Percentiles rank a stretch among this genome's conserved stretches.
Conservation (phyloP, 2,113 vertebrate species). For the Tichodroma muraria region DNA sequence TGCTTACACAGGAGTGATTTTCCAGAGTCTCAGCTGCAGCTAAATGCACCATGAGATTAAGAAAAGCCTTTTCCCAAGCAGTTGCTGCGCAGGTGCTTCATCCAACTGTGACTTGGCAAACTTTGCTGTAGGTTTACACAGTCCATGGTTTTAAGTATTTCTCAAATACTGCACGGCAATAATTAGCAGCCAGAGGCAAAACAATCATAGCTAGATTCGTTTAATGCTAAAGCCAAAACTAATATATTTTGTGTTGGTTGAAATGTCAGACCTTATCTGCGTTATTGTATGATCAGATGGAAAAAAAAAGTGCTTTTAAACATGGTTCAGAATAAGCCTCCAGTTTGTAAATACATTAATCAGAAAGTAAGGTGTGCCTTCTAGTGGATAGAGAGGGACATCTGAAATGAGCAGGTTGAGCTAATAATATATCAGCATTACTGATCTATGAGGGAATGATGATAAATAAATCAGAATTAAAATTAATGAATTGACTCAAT, state of each 20-base stretch:
- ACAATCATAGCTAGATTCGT: conserved; percentile 49
- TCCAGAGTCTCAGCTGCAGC: neutral
- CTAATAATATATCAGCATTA: neutral
- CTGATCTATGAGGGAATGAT: neutral
- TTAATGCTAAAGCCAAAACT: conserved; percentile 48
- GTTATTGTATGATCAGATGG: conserved; percentile 23
- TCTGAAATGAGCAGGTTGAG: neutral
- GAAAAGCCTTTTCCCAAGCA: neutral
- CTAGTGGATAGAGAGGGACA: conserved; percentile 29
- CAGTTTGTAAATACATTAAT: neutral
- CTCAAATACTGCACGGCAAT: neutral
- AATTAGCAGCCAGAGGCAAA: conserved; percentile 60
- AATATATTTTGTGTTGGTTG: conserved; percentile 24
- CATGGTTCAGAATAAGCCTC: neutral
- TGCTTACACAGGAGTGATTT: neutral
- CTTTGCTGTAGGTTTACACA: conserved; percentile 31
- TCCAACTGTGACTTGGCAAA: neutral
- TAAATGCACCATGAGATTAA: conserved; percentile 14
- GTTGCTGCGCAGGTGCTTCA: neutral
- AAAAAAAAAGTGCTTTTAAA: neutral
- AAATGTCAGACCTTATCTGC: conserved; percentile 46
- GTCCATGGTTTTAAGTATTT: conserved; percentile 45
- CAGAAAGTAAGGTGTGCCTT: conserved; percentile 46
- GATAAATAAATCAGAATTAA: neutral
- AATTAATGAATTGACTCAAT: neutral